These are phyloP conservation scores for Monopterus albus DNA, from an alignment of 2,113 vertebrate genomes.

Conservation along the genomic window DNA sequence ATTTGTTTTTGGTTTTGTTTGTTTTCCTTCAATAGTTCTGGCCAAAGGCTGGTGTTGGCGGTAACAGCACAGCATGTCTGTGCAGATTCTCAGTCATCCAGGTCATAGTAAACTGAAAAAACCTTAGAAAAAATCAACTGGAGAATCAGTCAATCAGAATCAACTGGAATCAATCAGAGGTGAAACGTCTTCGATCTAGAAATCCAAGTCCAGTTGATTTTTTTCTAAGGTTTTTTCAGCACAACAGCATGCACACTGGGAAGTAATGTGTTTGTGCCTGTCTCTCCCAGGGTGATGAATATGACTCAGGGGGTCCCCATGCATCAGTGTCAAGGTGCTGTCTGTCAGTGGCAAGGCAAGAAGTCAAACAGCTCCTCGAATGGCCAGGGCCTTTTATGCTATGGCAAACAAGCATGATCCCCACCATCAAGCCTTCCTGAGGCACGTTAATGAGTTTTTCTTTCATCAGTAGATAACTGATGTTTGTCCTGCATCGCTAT, in stretches of 20 bases:
- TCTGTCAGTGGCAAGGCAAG: constrained; percentile 47
- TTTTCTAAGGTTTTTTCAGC: no score
- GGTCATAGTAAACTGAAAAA: no score
- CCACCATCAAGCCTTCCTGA: constrained; percentile 60
- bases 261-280: constrained; percentile 26
- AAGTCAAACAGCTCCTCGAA: constrained; percentile 62
- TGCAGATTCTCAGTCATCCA: no score
- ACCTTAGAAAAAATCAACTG: no score
- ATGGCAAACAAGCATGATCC: constrained; percentile 65
- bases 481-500: constrained; percentile 31
- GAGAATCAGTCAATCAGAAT: no score
- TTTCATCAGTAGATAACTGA: constrained; percentile 73
- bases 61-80: no score
- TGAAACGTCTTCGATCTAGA: no score
- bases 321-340: constrained; percentile 72
- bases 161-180: no score
- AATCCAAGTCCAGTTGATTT: no score
- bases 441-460: constrained; percentile 64
- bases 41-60: no score
- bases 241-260: not conserved
- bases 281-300: constrained; percentile 69
- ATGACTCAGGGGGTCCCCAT: constrained; percentile 63
- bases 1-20: no score
- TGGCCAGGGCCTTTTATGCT: constrained; percentile 58
- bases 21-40: no score